Conservation (phyloP, 2,797 vertebrate species). For the Crenuchus spilurus region DNA sequence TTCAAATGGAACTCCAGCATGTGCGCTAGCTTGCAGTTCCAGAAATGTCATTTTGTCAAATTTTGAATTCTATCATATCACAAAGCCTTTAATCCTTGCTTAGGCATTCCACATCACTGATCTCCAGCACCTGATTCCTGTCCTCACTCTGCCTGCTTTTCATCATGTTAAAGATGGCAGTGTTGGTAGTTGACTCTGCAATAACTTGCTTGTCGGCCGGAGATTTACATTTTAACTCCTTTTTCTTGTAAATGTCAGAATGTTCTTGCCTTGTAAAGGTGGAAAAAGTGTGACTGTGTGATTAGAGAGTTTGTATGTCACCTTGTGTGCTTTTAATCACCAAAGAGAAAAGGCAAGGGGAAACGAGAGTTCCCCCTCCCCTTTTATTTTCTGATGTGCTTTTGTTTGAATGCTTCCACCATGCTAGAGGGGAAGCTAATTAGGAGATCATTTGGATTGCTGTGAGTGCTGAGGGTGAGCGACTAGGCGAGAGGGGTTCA, state of each 20-base stretch:
- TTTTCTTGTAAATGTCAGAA: background rate
- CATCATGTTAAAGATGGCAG: conserved; percentile 10
- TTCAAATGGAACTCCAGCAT: conserved; percentile 42
- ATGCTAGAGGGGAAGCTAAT: conserved; percentile 67
- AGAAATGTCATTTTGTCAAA: conserved; percentile 43
- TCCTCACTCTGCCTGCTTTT: background rate
- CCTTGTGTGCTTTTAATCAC: conserved; percentile 12
- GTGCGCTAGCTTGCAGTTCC: conserved; percentile 26
- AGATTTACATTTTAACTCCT: background rate
- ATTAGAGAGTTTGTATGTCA: conserved; percentile 15
- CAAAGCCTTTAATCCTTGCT: conserved; percentile 60
- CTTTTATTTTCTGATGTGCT: background rate
- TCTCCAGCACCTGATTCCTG: conserved; percentile 12
- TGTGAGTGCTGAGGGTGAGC: background rate
- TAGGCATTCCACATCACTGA: conserved; percentile 22
- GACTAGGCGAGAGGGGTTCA: conserved; percentile 63
- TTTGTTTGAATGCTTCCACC: conserved; percentile 66
- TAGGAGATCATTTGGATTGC: conserved; percentile 75
- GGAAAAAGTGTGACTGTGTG: conserved; percentile 15
- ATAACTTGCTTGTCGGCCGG: background rate
- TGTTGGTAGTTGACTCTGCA: conserved; percentile 6
- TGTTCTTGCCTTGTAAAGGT: background rate
- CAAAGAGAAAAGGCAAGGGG: background rate
- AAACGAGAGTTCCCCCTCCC: background rate
- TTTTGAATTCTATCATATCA: conserved; percentile 49